Evolutionary conservation across 2,113 vertebrate species (phyloP).

Genomic region (Python bivittatus): DNA sequence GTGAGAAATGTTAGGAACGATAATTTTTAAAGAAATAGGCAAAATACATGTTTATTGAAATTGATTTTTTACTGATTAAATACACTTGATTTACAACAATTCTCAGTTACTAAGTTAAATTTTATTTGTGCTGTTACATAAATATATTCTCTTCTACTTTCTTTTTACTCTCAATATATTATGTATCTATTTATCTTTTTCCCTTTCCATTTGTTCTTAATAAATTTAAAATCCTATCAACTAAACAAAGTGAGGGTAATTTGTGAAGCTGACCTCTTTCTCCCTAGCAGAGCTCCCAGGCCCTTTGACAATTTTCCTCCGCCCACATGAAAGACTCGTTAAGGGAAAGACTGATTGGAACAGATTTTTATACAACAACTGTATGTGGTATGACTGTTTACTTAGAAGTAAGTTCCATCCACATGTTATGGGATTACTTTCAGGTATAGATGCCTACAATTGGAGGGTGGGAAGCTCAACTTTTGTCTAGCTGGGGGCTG

Average conservation of each 20-base stretch:
- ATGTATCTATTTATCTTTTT: not conserved
- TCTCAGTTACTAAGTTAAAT: constrained; percentile 45
- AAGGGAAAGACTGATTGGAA: not conserved
- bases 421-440: not conserved
- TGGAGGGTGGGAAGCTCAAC: not conserved
- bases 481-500: not conserved
- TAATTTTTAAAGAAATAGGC: constrained; percentile 67
- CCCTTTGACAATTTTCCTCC: not conserved
- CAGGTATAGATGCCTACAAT: no score
- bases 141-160: constrained; percentile 25
- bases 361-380: not conserved
- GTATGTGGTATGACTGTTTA: not conserved
- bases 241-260: not conserved
- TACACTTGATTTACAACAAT: constrained; percentile 39
- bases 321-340: not conserved
- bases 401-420: not conserved
- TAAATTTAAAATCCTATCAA: not conserved
- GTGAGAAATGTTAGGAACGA: constrained; percentile 67
- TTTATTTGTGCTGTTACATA: constrained; percentile 32
- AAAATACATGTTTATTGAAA: constrained; percentile 62
- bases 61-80: constrained; percentile 54
- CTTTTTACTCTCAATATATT: constrained; percentile 49
- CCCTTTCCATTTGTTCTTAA: not conserved
- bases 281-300: not conserved
- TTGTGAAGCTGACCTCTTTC: not conserved